Base-by-base conservation (phyloP, 2,888 invertebrate genomes). In the Lycia hirtaria region DNA sequence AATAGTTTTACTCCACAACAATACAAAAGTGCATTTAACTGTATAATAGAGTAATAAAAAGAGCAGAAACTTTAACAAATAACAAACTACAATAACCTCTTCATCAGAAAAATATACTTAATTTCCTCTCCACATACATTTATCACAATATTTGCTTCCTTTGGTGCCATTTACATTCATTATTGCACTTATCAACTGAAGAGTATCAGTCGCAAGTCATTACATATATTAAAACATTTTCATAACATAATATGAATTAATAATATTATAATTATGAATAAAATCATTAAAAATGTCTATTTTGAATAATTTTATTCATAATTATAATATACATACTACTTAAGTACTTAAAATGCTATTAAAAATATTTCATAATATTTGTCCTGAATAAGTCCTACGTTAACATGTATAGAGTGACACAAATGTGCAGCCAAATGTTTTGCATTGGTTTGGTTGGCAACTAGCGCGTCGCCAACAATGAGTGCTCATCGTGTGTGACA, bases 371-470 rank as follows among this genome's bases (percentile, higher is more conserved):
- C 0, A 37, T 37, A 48, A 49, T 24, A 44, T 26, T 30, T 30
- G 26, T 45, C 33, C 57, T 53, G 60, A 22, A 24, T 40, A 41
- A 67, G 69, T 60, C 52, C 54, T 51, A 62, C 53, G 58, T 56
- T n/a, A 62, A 64, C 60, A 58, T 63, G 54, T 63, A 66, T 67
- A 78, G 71, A 73, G 76, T 78, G 84, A 82, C 83, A 82, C 75
- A 76, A 65, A 80, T 82, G 78, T 80, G 81, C 78, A 82, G 83
- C 85, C 83, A 85, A 83, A 80, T 83, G 81, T 76, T 73, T 76
- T 78, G 67, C n/a, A n/a, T n/a, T n/a, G n/a, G n/a, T n/a, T 62
- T 67, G 71, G 76, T 83, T 85, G 84, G 84, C 87, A 86, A 75
- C 75, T 60, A 72, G 76, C 69, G 72, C 75, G 73, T 66, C 79